These are phyloP conservation scores for Istiophorus platypterus DNA, from an alignment of 2,113 vertebrate genomes.

Conservation along the genomic window DNA sequence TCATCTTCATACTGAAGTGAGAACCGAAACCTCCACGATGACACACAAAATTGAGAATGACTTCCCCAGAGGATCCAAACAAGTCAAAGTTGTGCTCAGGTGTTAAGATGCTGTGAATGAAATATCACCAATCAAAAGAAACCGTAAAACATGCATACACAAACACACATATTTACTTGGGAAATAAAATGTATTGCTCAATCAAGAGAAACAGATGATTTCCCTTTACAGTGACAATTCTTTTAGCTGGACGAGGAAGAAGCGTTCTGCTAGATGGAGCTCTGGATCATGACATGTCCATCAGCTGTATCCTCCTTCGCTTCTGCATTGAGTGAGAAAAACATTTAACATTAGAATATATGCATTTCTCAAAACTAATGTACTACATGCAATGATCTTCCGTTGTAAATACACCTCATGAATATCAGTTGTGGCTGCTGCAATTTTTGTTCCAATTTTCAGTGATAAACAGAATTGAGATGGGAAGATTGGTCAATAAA, in stretches of 20 bases:
- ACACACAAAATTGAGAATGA: background rate
- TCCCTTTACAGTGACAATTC: constrained; percentile 1
- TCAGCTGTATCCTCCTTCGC: constrained; percentile 15
- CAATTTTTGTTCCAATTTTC: background rate
- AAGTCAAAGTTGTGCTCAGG: background rate
- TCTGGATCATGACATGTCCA: background rate
- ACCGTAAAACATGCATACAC: constrained; percentile 11
- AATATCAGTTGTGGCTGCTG: too few relatives aligned
- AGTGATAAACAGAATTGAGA: background rate
- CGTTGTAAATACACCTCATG: background rate
- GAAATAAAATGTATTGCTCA: constrained; percentile 36
- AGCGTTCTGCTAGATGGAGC: constrained; percentile 3
- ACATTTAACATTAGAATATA: constrained; percentile 11
- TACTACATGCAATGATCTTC: background rate
- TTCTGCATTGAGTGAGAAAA: constrained; percentile 14
- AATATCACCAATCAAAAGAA: background rate
- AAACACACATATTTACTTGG: constrained; percentile 37
- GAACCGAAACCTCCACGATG: too few relatives aligned
- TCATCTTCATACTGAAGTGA: too few relatives aligned
- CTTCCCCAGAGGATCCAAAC: too few relatives aligned
- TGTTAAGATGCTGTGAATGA: background rate
- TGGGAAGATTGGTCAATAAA: background rate
- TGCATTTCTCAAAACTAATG: background rate
- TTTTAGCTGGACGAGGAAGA: constrained; percentile 3
- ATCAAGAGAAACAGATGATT: background rate